Evolutionary conservation across 2,797 vertebrate species (phyloP).

Genomic region (Ctenochaetus hawaiiensis): DNA sequence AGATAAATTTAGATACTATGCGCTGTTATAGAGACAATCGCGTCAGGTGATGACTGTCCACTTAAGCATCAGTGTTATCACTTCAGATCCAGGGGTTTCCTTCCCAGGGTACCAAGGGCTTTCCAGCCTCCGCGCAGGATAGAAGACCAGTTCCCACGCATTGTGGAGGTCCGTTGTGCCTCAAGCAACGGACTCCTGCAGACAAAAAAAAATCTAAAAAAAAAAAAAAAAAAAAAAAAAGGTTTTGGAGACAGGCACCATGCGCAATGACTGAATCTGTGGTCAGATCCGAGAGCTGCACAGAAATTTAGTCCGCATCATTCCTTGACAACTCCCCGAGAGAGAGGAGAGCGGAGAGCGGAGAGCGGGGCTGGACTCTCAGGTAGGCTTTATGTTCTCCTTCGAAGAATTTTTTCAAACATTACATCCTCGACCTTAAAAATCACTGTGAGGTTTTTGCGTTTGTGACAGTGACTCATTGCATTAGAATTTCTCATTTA

Average conservation of each 20-base stretch:
- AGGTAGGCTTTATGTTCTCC: constrained; percentile 73
- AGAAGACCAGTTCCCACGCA: constrained; percentile 75
- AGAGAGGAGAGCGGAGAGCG: constrained; percentile 46
- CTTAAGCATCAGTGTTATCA: constrained; percentile 71
- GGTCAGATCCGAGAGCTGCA: constrained; percentile 61
- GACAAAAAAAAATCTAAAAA: constrained; percentile 10
- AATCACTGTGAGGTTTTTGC: constrained; percentile 34
- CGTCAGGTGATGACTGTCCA: constrained; percentile 75
- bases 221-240: constrained; percentile 22
- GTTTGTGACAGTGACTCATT: constrained; percentile 47
- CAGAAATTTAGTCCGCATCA: constrained; percentile 78
- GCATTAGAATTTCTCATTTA: constrained; percentile 45
- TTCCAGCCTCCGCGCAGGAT: constrained; percentile 70
- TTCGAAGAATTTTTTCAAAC: constrained; percentile 51
- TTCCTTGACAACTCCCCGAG: constrained; percentile 75
- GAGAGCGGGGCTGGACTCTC: constrained; percentile 61
- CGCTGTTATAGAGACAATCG: constrained; percentile 40
- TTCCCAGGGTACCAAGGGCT: constrained; percentile 84
- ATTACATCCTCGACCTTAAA: constrained; percentile 34
- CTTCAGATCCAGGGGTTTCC: constrained; percentile 86
- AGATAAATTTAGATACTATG: constrained; percentile 46
- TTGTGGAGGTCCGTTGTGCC: constrained; percentile 57
- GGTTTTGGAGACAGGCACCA: constrained; percentile 71
- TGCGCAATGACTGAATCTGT: constrained; percentile 78
- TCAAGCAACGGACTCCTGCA: constrained; percentile 56